These are phyloP conservation scores for Athalia cordata DNA, from an alignment of 2,888 invertebrate species.

Conservation along the genomic window DNA sequence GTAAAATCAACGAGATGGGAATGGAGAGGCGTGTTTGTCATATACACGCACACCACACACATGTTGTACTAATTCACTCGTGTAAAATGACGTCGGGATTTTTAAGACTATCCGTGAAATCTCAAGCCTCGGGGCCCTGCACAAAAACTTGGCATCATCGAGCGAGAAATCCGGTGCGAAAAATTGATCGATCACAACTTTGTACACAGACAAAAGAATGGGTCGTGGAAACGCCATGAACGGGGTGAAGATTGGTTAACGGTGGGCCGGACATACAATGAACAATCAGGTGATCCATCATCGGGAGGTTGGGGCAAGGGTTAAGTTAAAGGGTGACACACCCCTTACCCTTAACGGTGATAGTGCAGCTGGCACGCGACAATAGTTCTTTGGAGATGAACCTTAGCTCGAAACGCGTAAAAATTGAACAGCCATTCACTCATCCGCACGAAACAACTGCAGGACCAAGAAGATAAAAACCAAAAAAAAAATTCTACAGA, in stretches of 20 bases:
- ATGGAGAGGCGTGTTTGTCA: not conserved
- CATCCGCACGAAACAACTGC: no score
- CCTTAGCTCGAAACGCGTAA: not conserved
- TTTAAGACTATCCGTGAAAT: constrained; percentile 36
- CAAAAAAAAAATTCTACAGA: not conserved
- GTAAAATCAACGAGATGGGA: not conserved
- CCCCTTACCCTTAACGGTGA: constrained; percentile 42
- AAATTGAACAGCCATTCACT: not conserved
- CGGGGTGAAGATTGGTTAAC: constrained; percentile 56
- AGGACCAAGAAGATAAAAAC: not conserved
- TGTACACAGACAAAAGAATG: constrained; percentile 51
- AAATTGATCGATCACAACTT: constrained; percentile 57
- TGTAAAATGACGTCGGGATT: constrained; percentile 3
- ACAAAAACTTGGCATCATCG: constrained; percentile 25
- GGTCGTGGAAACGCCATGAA: constrained; percentile 42
- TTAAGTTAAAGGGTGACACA: constrained; percentile 57
- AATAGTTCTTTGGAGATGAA: constrained; percentile 32
- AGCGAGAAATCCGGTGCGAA: constrained; percentile 42
- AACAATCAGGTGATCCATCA: constrained; percentile 64
- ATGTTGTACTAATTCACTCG: not conserved
- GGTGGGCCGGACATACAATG: constrained; percentile 58
- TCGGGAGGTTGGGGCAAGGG: constrained; percentile 61
- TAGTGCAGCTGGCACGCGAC: constrained; percentile 50
- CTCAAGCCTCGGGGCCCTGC: constrained; percentile 25
- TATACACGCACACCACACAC: not conserved